Evolutionary conservation across 2,113 vertebrate genomes (phyloP).

Genomic region (Panthera uncia): DNA sequence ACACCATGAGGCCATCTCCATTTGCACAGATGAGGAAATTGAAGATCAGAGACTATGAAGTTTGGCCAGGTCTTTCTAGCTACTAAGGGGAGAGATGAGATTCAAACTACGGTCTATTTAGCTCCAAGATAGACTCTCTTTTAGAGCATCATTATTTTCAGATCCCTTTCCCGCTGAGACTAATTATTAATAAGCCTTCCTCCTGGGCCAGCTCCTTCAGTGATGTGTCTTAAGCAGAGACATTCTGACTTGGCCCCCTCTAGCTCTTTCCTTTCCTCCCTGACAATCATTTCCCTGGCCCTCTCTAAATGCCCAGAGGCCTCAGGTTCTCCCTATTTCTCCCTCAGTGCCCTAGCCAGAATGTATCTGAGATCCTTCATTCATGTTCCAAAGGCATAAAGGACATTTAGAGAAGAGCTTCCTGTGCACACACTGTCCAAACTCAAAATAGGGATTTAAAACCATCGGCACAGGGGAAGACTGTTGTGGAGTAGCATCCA

Average conservation of each 20-base stretch:
- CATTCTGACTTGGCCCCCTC: background rate
- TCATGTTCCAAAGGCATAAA: background rate
- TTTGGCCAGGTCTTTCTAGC: background rate
- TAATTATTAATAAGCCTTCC: background rate
- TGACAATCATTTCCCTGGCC: background rate
- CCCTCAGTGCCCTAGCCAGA: background rate
- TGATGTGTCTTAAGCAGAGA: background rate
- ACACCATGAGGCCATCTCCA: background rate
- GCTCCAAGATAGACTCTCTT: background rate
- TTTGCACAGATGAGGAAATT: background rate
- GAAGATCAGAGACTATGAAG: background rate
- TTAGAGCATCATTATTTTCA: background rate
- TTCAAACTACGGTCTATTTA: background rate
- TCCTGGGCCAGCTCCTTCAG: background rate
- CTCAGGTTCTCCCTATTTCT: background rate
- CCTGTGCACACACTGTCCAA: background rate
- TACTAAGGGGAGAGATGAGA: background rate
- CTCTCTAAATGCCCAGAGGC: background rate
- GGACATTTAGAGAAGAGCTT: background rate
- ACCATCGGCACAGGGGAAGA: background rate
- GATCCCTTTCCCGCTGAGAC: background rate
- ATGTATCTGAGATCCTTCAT: background rate
- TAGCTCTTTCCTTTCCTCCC: background rate
- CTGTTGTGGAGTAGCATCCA: accelerated
- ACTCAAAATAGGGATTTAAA: background rate